phyloP scores from a whole-genome alignment of 2,888 invertebrate genomes.

The Tachina fera region DNA sequence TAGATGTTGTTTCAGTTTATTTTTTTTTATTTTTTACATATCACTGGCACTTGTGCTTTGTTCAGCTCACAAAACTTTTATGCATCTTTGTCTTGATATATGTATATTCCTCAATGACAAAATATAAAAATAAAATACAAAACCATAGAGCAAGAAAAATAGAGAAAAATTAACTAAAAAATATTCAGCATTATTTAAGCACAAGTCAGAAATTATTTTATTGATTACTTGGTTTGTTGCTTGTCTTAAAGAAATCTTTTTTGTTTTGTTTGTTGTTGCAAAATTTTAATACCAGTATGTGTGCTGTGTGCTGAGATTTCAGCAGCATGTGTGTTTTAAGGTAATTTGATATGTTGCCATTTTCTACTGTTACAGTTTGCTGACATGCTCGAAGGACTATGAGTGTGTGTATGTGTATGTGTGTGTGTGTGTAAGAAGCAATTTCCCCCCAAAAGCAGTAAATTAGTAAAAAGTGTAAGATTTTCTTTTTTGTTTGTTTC shows the following conservation, averaged over 20 bases:
- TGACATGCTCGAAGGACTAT: conserved; percentile 51
- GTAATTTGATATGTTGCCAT: conserved; percentile 65
- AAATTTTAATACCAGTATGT: background rate
- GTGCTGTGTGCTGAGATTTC: background rate
- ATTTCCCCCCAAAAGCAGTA: background rate
- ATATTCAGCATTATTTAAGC: conserved; percentile 2
- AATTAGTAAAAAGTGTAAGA: background rate
- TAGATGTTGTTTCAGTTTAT: background rate
- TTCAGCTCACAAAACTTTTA: conserved; percentile 5
- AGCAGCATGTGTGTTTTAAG: conserved; percentile 54
- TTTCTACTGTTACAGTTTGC: conserved; percentile 58
- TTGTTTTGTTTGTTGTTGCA: background rate
- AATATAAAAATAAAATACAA: background rate
- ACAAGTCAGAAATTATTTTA: conserved; percentile 39
- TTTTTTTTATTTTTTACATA: background rate
- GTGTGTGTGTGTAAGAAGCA: background rate
- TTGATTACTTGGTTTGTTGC: conserved; percentile 45
- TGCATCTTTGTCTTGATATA: conserved; percentile 36
- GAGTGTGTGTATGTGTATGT: no score
- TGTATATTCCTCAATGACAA: conserved; percentile 20
- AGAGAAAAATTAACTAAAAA: background rate
- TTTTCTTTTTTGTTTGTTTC: background rate
- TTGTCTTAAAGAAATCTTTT: conserved; percentile 16
- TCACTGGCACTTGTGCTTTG: conserved; percentile 30
- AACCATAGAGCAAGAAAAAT: background rate